Evolutionary conservation across 2,797 vertebrate genomes (phyloP).

Genomic region (Dryobates pubescens): DNA sequence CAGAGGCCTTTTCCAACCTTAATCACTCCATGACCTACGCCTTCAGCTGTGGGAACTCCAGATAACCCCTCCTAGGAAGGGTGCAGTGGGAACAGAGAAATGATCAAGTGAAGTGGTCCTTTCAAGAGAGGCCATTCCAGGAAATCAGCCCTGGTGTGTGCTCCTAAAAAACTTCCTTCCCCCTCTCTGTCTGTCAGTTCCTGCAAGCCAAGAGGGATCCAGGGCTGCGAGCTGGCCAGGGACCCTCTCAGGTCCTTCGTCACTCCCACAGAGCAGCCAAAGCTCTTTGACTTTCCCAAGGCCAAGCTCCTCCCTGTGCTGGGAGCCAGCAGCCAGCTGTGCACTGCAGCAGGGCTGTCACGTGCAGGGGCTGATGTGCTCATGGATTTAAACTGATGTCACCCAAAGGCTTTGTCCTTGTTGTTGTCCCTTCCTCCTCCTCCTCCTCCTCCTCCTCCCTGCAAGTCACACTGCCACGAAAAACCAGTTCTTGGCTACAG

Average conservation of each 20-base stretch:
- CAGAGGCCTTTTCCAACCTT: too few species aligned
- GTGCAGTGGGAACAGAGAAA: not conserved
- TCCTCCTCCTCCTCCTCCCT: not conserved
- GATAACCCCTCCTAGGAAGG: not conserved
- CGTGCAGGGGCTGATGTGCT: not conserved
- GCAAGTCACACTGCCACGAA: not conserved
- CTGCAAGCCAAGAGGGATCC: not conserved
- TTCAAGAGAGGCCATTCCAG: not conserved
- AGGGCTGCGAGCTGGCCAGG: not conserved
- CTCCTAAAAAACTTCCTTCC: conserved; percentile 32
- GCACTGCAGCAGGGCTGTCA: not conserved
- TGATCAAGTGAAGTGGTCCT: not conserved
- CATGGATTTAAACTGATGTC: conserved; percentile 1
- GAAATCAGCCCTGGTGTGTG: not conserved
- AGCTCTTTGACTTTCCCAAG: not conserved
- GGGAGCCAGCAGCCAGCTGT: conserved; percentile 24
- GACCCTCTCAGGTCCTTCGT: not conserved
- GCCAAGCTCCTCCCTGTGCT: not conserved
- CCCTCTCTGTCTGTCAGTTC: not conserved
- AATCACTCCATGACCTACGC: too few species aligned
- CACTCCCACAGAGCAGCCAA: not conserved
- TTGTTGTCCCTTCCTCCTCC: not conserved
- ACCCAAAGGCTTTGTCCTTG: not conserved
- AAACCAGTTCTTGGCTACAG: not conserved
- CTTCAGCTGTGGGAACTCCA: not conserved